Evolutionary conservation across 2,888 invertebrate species (phyloP), one percentile per base, ranked within the genome.

Genomic region (Lordiphosa fenestrarum): DNA sequence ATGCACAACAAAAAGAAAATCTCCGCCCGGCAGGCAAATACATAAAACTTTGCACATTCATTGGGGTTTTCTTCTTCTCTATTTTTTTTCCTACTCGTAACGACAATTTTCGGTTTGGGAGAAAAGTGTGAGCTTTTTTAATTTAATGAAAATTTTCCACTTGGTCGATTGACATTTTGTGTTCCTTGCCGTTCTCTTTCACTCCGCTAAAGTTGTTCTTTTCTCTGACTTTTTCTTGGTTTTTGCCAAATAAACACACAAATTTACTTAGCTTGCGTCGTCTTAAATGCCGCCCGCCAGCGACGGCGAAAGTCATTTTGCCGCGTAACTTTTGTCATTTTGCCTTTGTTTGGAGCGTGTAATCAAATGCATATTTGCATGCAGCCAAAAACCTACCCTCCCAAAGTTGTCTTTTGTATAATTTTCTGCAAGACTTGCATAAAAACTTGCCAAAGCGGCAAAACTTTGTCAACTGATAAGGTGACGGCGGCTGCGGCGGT

Each of bases 101-200:
- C 58, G 60, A 69, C 83, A 61, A 66, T 66, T 66, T 65, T 62
- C 44, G 52, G 50, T 53, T 68, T 69, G 62, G 77, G 52, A 30
- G 69, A 74, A 68, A 77, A 73, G 68, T 74, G 78, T 76, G 63
- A 69, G 72, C 76, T 78, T 84, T 78, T 81, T 71, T 83, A 88
- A 88, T 88, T 88, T 87, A 88, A 88, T 88, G 87, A 89, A 88
- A 87, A 89, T 88, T 88, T 88, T 88, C 88, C 88, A 86, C 86
- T 87, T 87, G 86, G 84, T 78, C 87, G 84, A 85, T 86, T 87
- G 86, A 84, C 87, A 86, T 84, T 87, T 82, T 82, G 71, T 75
- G 73, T 83, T 67, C 66, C 64, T 67, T 59, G 63, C 69, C 53
- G 73, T 67, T 67, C 64, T 67, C 42, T 42, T 5, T 21, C 15